A percentile compares a stretch with the other conserved stretches of the same genome.
phyloP scores from a whole-genome alignment of 2,113 vertebrate species.

The Plotosus lineatus region DNA sequence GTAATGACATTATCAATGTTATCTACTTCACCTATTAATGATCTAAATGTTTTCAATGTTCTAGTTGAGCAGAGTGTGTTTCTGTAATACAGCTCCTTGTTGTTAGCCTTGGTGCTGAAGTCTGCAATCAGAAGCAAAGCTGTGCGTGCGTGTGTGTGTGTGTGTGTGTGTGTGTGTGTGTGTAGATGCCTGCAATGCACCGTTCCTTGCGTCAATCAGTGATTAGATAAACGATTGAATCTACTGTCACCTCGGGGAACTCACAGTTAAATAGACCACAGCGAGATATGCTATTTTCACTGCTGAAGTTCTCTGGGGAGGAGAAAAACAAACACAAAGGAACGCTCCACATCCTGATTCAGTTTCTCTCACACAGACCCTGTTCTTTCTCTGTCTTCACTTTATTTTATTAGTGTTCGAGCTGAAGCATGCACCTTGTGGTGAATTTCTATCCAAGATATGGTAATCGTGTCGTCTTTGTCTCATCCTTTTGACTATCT shows the following conservation, averaged over 20 bases:
- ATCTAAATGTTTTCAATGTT: no score
- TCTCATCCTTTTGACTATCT: not conserved
- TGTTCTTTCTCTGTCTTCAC: not conserved
- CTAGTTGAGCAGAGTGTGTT: no score
- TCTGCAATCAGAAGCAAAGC: not conserved
- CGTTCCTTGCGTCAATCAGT: slow-evolving; percentile 36
- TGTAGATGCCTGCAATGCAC: slow-evolving; percentile 17
- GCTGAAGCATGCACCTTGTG: not conserved
- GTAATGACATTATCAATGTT: no score
- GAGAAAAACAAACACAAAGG: slow-evolving; percentile 35
- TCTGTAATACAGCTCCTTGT: not conserved
- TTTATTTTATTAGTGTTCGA: not conserved
- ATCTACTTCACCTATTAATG: no score
- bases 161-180: not conserved
- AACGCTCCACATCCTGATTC: slow-evolving; percentile 12
- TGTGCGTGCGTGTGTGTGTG: slow-evolving; percentile 2
- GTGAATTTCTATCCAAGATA: not conserved
- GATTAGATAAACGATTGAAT: slow-evolving; percentile 51
- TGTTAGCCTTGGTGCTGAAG: slow-evolving; percentile 34
- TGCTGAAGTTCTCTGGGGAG: slow-evolving; percentile 26
- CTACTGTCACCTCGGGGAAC: slow-evolving; percentile 40
- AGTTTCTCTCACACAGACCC: slow-evolving; percentile 2
- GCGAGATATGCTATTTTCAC: slow-evolving; percentile 49
- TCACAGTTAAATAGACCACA: slow-evolving; percentile 55
- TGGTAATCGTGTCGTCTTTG: not conserved